Conservation (phyloP, 2,113 vertebrate genomes). For the Sarotherodon lohbergeri region DNA sequence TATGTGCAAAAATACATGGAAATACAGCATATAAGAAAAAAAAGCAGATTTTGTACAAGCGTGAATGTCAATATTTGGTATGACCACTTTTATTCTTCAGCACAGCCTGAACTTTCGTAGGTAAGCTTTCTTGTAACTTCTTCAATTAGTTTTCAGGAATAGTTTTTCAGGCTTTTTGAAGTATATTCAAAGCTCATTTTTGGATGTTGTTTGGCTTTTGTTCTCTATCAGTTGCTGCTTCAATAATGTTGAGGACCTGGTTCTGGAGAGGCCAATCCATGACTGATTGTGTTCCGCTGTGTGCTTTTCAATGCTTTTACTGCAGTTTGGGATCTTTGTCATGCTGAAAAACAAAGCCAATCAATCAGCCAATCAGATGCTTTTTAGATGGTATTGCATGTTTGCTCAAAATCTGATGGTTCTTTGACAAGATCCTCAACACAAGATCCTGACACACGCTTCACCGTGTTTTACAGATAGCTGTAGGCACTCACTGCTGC, state of each 20-base stretch:
- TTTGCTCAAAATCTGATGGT: background rate
- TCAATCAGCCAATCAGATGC: background rate
- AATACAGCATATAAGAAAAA: background rate
- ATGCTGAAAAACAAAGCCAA: background rate
- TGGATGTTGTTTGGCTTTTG: background rate
- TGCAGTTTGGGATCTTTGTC: background rate
- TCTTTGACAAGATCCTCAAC: background rate
- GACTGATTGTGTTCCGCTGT: background rate
- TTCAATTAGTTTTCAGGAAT: background rate
- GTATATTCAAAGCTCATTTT: background rate
- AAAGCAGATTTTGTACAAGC: background rate
- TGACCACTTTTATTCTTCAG: background rate
- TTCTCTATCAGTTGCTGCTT: background rate
- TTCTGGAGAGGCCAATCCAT: background rate
- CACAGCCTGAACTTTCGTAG: background rate
- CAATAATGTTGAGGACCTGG: background rate
- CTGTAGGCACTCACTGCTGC: background rate
- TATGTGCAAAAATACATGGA: background rate
- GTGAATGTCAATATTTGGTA: background rate
- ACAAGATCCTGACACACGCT: background rate
- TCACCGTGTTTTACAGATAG: background rate
- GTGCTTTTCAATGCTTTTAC: background rate
- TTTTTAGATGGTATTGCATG: background rate
- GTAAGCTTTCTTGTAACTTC: background rate
- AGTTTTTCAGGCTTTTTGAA: background rate